Evolutionary conservation across 2,888 invertebrate genomes (phyloP), one percentile per base, ranked within the genome.

Genomic region (Epicampocera succincta): DNA sequence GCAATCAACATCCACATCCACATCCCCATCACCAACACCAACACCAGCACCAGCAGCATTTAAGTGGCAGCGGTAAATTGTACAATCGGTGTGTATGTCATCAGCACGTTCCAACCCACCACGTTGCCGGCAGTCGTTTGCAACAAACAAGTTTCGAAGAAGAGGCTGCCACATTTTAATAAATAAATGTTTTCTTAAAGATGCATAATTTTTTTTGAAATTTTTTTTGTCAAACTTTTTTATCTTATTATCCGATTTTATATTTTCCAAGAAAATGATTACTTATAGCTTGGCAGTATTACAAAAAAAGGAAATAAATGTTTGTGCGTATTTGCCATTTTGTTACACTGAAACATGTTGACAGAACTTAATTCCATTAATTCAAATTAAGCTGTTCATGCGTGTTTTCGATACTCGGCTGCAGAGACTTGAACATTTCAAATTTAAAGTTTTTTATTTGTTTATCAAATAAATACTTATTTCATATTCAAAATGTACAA

Each of bases 101-200:
- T 17, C 65, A 58, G 2, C 65, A 65, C 1, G 58, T 25, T 25
- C 25, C 58, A 40, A 44, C 52, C 8, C 63, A 50, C 19, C 77
- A 71, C 50, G 25, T 75, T 40, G 60, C 60, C 4, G 52, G 69
- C 54, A 86, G 81, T 60, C 84, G 85, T 3, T 85, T 87, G 50
- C 86, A 85, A 77, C 90, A 90, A 88, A 88, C 88, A 81, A 90
- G 90, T 81, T 89, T 90, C 82, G 90, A 90, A 75, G 90, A 89
- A 60, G 87, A 84, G 50, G 79, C 84, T 12, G 19, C 78, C 8
- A n/a, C 72, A 56, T 76, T 61, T 44, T 74, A 72, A 71, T 15
- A 72, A 58, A 4, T 52, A 15, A 42, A 33, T 56, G 1, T 71
- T 42, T n/a, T 11, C 21, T 60, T 5, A 38, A 25, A 58, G n/a